Base-by-base conservation (phyloP, 2,113 vertebrate genomes). In the Danionella cerebrum region DNA sequence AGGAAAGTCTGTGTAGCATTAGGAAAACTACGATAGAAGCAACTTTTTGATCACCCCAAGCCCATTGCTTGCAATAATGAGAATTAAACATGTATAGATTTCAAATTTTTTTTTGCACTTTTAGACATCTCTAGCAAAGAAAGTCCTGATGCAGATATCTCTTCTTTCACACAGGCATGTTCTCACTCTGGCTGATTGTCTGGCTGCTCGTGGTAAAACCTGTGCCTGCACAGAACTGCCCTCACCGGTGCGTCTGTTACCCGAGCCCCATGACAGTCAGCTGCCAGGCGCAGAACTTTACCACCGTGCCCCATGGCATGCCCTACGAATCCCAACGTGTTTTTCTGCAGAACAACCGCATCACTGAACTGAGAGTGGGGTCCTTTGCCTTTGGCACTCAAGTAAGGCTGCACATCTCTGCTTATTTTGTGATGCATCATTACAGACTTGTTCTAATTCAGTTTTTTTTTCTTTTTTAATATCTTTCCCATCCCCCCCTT, bases 211-310 rank as follows among this genome's bases (percentile, higher is more conserved):
- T 89, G 72, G 86, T 86, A 22, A 85, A 90, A 82, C 91, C 89
- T 50, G 76, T 82, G 0, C 89, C 83, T 44, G 83, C 84, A 0
- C 85, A 89, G 76, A 84, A 86, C 77, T 97, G 95, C 74, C 95
- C 95, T 38, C 90, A 91, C 44, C 85, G 87, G 69, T 98, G 96
- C 67, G 95, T 95, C 85, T 98, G 96, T 84, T 98, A 97, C 85
- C 89, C 92, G 50, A 89, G 91, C 22, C 95, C 96, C 11, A 94
- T 96, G 89, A 98, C 96, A 41, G 94, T 96, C 80, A 98, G 95
- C 92, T 98, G 96, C 89, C 94, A 97, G 86, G 94, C 93, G 80
- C 94, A 95, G 88, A 97, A 97, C 90, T 92, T 98, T 84, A 94
- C 94, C 38, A 83, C 89, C 0, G 95, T 98, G 75, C 95, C 96